A percentile compares a stretch with the other conserved stretches of the same genome.
phyloP scores from a whole-genome alignment of 2,888 invertebrate genomes.

The Zygothrica quintamaculata region DNA sequence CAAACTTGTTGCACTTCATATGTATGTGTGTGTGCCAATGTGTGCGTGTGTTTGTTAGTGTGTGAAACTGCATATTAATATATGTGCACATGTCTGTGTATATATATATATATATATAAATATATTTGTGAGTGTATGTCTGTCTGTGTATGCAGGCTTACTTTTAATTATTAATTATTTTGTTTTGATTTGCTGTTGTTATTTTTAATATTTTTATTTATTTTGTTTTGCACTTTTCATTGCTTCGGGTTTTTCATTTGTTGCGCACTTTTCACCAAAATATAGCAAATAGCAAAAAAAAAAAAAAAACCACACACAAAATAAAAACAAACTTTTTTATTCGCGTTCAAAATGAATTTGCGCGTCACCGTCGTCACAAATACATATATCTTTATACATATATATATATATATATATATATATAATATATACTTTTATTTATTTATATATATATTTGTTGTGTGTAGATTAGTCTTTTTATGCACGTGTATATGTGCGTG shows the following conservation, averaged over 20 bases:
- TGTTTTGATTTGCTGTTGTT: constrained; percentile 29
- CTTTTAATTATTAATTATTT: constrained; percentile 59
- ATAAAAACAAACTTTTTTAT: constrained; percentile 49
- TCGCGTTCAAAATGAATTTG: constrained; percentile 55
- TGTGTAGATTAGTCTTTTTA: constrained; percentile 2
- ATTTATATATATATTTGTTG: not conserved
- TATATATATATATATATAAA: constrained; percentile 20
- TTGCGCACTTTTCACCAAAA: constrained; percentile 60
- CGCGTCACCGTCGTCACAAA: constrained; percentile 59
- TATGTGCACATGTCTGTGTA: constrained; percentile 6
- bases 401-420: not conserved
- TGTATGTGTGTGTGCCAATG: constrained; percentile 13
- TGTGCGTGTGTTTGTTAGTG: constrained; percentile 29
- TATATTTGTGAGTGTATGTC: constrained; percentile 2
- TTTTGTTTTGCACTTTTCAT: constrained; percentile 17
- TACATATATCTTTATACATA: constrained; percentile 8
- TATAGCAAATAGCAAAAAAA: too few relatives aligned
- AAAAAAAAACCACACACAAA: constrained; percentile 34
- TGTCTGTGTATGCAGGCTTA: constrained; percentile 49
- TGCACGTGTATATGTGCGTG: constrained; percentile 26
- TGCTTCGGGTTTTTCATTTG: constrained; percentile 42
- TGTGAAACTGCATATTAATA: constrained; percentile 12
- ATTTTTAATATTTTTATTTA: constrained; percentile 24
- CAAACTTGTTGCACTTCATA: constrained; percentile 67
- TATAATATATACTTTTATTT: constrained; percentile 1